Percentiles rank a stretch among this genome's conserved stretches.
Evolutionary conservation across 2,888 invertebrate genomes (phyloP).

Genomic region (Drosophila putrida): DNA sequence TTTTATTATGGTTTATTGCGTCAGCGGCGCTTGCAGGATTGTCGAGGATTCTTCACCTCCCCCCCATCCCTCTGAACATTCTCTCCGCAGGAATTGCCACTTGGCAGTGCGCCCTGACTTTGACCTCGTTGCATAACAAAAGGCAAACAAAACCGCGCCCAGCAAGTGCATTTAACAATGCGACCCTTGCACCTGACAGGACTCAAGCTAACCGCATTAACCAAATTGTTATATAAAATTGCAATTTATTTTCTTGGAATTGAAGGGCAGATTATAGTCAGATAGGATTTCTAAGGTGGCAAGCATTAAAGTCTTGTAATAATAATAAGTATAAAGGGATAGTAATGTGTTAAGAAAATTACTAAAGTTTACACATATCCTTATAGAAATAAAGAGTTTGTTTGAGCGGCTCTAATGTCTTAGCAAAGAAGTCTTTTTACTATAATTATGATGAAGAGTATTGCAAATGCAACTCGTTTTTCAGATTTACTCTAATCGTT

Average conservation of each 20-base stretch:
- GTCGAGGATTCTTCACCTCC: not conserved
- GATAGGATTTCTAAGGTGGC: not conserved
- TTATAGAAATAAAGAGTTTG: no score
- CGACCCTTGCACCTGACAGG: conserved; percentile 8
- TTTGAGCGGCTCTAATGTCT: no score
- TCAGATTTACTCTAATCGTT: no score
- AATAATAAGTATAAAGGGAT: not conserved
- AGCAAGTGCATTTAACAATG: conserved; percentile 9
- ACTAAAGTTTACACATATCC: no score
- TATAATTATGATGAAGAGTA: no score
- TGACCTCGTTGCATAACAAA: conserved; percentile 75
- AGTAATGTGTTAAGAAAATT: no score
- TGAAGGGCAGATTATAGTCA: not conserved
- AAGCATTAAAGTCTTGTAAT: not conserved
- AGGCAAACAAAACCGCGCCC: conserved; percentile 19
- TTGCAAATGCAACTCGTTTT: no score
- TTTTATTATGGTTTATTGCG: conserved; percentile 72
- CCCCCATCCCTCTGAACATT: not conserved
- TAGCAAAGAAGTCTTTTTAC: no score
- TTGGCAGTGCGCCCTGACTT: conserved; percentile 64
- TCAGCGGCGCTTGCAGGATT: conserved; percentile 47
- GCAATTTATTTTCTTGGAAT: not conserved
- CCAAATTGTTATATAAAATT: not conserved
- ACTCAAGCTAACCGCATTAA: conserved; percentile 20
- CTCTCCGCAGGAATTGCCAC: conserved; percentile 21